These are phyloP conservation scores for cattle (Bos taurus) DNA, from an alignment of 2,113 vertebrate species.

Conservation along the genomic window DNA sequence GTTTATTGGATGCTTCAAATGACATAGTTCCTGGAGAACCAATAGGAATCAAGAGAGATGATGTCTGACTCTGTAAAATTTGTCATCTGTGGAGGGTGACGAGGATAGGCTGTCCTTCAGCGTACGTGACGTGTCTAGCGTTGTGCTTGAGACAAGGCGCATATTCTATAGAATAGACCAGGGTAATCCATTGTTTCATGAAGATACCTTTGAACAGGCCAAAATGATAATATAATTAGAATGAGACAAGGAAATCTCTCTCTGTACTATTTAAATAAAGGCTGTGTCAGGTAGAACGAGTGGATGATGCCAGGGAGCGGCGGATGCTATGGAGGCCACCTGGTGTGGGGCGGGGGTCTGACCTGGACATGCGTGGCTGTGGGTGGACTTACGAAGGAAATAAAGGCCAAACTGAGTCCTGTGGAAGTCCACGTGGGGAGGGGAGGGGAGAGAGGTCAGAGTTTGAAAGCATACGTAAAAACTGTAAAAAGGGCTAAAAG, in stretches of 20 bases:
- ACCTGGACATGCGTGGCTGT: background rate
- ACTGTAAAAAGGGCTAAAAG: background rate
- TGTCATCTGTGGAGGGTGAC: background rate
- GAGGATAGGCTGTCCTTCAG: background rate
- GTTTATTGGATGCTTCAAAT: background rate
- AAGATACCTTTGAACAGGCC: background rate
- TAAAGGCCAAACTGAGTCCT: background rate
- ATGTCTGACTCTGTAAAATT: background rate
- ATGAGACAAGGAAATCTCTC: background rate
- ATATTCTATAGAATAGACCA: background rate
- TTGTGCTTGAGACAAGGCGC: background rate
- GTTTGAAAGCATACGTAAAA: background rate
- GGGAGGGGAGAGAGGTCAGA: background rate
- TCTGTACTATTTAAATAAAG: background rate
- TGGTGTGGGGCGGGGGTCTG: background rate
- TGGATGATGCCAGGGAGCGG: background rate
- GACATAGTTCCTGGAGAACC: background rate
- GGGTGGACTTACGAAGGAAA: background rate
- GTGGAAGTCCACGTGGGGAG: background rate
- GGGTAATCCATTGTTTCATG: background rate
- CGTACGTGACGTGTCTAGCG: background rate
- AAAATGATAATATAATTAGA: background rate
- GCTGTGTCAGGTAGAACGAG: no score
- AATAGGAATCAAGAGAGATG: background rate
- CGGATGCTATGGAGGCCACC: background rate